Evolutionary conservation across 2,888 invertebrate species (phyloP).

Genomic region (Matsumyia berberina): DNA sequence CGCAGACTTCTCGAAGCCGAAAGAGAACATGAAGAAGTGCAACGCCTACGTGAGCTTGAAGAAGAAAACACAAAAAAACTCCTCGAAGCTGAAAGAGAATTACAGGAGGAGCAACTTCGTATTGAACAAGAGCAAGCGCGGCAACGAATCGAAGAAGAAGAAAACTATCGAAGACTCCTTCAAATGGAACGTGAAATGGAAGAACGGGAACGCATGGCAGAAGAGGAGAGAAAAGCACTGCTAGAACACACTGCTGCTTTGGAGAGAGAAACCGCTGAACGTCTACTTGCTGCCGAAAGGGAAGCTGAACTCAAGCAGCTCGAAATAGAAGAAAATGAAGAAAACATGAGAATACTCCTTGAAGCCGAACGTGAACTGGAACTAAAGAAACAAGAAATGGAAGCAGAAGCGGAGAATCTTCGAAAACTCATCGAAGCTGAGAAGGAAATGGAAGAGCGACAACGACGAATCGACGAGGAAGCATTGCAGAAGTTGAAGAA

Average conservation of each 20-base stretch:
- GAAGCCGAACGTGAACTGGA: constrained; percentile 62
- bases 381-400: constrained; percentile 61
- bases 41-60: constrained; percentile 78
- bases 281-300: constrained; percentile 48
- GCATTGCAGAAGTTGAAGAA: constrained; percentile 79
- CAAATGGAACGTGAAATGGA: constrained; percentile 69
- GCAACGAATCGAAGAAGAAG: constrained; percentile 75
- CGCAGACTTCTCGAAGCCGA: constrained; percentile 54
- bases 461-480: constrained; percentile 79
- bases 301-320: constrained; percentile 50
- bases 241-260: constrained; percentile 34
- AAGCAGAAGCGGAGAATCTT: constrained; percentile 64
- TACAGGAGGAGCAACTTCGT: constrained; percentile 78
- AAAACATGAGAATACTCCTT: constrained; percentile 55
- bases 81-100: constrained; percentile 77
- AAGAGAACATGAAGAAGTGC: constrained; percentile 77
- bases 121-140: constrained; percentile 72
- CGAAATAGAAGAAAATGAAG: constrained; percentile 60
- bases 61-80: constrained; percentile 77
- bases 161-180: constrained; percentile 80
- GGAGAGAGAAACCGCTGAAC: constrained; percentile 49
- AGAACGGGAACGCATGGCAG: constrained; percentile 45
- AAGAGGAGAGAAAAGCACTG: constrained; percentile 41
- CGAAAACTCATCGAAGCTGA: constrained; percentile 79
- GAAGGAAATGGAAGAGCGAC: constrained; percentile 81